Evolutionary conservation across 1,140 invertebrate genomes (phyloP).

Genomic region (Zaprionus nigranus): DNA sequence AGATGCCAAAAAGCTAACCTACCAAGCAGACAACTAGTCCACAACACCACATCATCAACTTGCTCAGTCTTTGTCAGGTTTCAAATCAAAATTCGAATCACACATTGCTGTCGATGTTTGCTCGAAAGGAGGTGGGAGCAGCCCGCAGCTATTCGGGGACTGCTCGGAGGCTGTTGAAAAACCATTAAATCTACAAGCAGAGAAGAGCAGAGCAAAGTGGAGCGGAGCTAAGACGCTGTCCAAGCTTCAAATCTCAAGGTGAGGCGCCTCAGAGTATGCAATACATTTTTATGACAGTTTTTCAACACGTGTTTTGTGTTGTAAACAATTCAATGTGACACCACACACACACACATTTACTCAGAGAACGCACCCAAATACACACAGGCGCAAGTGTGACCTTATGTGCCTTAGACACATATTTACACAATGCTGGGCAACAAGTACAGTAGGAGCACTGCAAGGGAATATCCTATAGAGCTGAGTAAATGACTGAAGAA

Average conservation of each 20-base stretch:
- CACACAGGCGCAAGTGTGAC: constrained; percentile 15
- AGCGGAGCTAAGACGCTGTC: constrained; percentile 24
- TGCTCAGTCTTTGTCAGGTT: constrained; percentile 12
- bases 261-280: constrained; percentile 52
- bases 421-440: constrained; percentile 36
- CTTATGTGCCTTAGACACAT: constrained; percentile 33
- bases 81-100: constrained; percentile 64
- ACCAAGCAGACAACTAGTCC: constrained; percentile 24
- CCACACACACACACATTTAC: constrained; percentile 10
- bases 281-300: constrained; percentile 51
- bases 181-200: constrained; percentile 54
- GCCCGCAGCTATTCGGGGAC: not conserved
- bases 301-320: constrained; percentile 76
- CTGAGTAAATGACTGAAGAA: too few species aligned
- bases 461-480: constrained; percentile 3
- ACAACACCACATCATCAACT: constrained; percentile 10
- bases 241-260: constrained; percentile 48
- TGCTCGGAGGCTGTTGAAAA: constrained; percentile 29
- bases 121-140: not conserved
- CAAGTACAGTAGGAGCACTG: not conserved
- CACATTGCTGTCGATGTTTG: constrained; percentile 31
- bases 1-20: constrained; percentile 38
- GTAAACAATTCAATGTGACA: constrained; percentile 73
- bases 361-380: not conserved
- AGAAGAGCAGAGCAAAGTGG: not conserved